These are phyloP conservation scores for Pao palembangensis DNA, from an alignment of 2,113 vertebrate species.

Conservation along the genomic window DNA sequence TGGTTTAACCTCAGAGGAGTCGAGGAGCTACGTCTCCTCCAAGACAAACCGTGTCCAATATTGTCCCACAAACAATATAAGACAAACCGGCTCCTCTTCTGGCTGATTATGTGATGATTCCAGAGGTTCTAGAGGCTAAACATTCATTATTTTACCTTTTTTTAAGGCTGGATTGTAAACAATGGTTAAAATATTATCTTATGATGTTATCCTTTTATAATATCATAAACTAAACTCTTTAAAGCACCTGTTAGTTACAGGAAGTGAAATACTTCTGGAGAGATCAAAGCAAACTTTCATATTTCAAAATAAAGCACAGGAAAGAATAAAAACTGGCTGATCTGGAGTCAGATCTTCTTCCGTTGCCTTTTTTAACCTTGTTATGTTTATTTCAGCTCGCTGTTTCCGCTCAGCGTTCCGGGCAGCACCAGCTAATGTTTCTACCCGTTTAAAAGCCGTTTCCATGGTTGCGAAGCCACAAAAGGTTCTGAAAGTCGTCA, in stretches of 20 bases:
- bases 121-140: too few relatives aligned
- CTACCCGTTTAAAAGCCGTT: constrained; percentile 12
- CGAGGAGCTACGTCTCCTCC: neutral
- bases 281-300: neutral
- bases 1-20: constrained; percentile 29
- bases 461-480: constrained; percentile 5
- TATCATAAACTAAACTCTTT: too few relatives aligned
- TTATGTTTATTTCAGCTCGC: neutral
- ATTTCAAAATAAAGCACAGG: neutral
- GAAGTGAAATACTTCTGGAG: too few relatives aligned
- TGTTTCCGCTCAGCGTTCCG: constrained; percentile 10
- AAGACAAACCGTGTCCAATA: neutral
- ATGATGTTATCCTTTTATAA: too few relatives aligned
- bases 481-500: neutral
- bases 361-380: constrained; percentile 1
- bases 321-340: neutral
- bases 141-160: too few relatives aligned
- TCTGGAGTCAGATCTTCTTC: neutral
- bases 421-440: neutral
- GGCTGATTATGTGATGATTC: too few relatives aligned
- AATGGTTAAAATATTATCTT: too few relatives aligned
- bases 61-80: constrained; percentile 9
- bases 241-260: too few relatives aligned
- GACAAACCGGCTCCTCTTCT: neutral
- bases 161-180: too few relatives aligned